Evolutionary conservation across 2,888 invertebrate species (phyloP).

Genomic region (Strigamia crassipes): DNA sequence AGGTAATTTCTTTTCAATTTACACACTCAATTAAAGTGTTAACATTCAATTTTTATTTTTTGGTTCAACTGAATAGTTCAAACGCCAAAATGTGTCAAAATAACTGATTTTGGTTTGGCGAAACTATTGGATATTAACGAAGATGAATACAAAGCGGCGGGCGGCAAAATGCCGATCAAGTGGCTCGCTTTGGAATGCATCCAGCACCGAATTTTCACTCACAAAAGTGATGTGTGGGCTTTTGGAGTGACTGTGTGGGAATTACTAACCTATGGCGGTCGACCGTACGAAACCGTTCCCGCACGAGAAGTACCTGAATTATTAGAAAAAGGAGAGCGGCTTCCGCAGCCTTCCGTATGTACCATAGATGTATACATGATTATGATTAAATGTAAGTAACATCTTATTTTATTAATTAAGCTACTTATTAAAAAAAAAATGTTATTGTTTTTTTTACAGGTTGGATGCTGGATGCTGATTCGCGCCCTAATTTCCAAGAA

Average conservation of each 20-base stretch:
- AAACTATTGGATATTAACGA: slow-evolving; percentile 92
- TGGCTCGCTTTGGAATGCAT: slow-evolving; percentile 98
- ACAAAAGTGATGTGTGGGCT: slow-evolving; percentile 98
- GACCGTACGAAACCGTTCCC: slow-evolving; percentile 89
- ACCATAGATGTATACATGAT: slow-evolving; percentile 96
- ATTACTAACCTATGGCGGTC: slow-evolving; percentile 88
- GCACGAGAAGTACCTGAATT: slow-evolving; percentile 91
- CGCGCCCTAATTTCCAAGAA: slow-evolving; percentile 90
- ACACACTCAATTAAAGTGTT: too few relatives aligned
- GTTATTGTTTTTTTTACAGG: slow-evolving; percentile 55
- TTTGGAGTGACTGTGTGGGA: slow-evolving; percentile 99
- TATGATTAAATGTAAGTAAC: slow-evolving; percentile 79
- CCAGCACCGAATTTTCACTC: slow-evolving; percentile 92
- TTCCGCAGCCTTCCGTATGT: slow-evolving; percentile 91
- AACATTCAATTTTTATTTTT: too few relatives aligned
- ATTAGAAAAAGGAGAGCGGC: slow-evolving; percentile 88
- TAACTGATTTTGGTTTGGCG: slow-evolving; percentile 97
- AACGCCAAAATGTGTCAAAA: slow-evolving; percentile 88
- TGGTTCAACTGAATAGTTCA: slow-evolving; percentile 67
- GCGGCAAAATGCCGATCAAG: slow-evolving; percentile 98
- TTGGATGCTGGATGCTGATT: slow-evolving; percentile 96
- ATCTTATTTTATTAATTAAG: not conserved
- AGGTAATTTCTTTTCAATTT: slow-evolving; percentile 52
- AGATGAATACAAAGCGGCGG: slow-evolving; percentile 93
- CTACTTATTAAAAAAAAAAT: too few relatives aligned